A percentile compares a stretch with the other conserved stretches of the same genome.
phyloP scores from a whole-genome alignment of 2,888 invertebrate genomes.

The Acrobasis consociella region DNA sequence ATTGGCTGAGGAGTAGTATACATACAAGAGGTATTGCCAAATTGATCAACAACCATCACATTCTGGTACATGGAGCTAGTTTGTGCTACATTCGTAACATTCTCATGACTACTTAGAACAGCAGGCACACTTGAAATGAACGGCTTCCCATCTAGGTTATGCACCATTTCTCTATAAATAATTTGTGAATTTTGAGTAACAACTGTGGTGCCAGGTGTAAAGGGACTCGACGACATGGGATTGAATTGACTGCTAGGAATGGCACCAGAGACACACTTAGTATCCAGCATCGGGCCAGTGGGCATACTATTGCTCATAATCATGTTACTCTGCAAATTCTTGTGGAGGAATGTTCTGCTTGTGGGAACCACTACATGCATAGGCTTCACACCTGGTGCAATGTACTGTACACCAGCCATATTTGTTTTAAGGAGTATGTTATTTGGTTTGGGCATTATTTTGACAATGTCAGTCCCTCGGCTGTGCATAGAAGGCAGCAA shows the following conservation, averaged over 20 bases:
- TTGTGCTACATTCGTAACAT: conserved; percentile 65
- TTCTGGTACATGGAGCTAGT: conserved; percentile 73
- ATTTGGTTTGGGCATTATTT: conserved; percentile 65
- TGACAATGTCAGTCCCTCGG: conserved; percentile 58
- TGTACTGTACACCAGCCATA: conserved; percentile 63
- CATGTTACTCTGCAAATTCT: conserved; percentile 72
- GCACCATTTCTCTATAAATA: conserved; percentile 76
- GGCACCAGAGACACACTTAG: conserved; percentile 52
- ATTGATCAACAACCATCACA: conserved; percentile 76
- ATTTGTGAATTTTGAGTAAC: conserved; percentile 77
- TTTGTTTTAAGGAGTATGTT: conserved; percentile 70
- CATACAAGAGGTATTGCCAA: conserved; percentile 73
- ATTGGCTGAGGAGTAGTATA: conserved; percentile 63
- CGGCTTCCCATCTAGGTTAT: conserved; percentile 70
- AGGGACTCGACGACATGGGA: conserved; percentile 55
- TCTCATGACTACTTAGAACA: conserved; percentile 59
- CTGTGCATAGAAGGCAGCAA: conserved; percentile 48
- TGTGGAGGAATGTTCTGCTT: conserved; percentile 69
- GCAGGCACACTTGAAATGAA: conserved; percentile 68
- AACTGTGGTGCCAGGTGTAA: conserved; percentile 69
- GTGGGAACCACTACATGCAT: conserved; percentile 66
- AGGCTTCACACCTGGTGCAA: conserved; percentile 60
- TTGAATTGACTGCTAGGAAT: conserved; percentile 60
- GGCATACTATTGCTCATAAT: conserved; percentile 65
- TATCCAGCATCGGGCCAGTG: conserved; percentile 53